Evolutionary conservation across 2,888 invertebrate genomes (phyloP), one percentile per base, ranked within the genome.

Genomic region (Eupithecia vulgata): DNA sequence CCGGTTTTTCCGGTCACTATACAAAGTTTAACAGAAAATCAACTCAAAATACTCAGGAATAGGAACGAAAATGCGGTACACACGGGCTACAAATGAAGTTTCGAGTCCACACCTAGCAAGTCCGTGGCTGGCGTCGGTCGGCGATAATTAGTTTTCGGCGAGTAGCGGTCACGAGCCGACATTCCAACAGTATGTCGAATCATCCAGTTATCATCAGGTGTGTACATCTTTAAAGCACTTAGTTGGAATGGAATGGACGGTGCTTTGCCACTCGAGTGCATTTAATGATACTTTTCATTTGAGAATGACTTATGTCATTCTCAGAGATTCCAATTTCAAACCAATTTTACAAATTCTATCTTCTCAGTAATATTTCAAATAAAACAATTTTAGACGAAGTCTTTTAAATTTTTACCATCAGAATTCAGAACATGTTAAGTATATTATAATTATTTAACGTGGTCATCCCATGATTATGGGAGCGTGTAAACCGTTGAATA

Each of bases 111-210:
- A n/a, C 5, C 61, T 57, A 64, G 62, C 67, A 17, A 6, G 59
- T 68, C 59, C 52, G 12, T 45, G 80, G 78, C 81, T 82, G 81
- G 81, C 86, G 84, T 83, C 81, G 78, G 79, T 83, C 81, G 78
- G 79, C 85, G 88, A 87, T 90, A 91, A 91, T 91, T 90, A 90
- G 87, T 90, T 90, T 89, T 89, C 87, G 88, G 84, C 85, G 85
- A 84, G 82, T 82, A 85, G 82, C 86, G 84, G 88, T 90, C 91
- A 91, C 91, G 91, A 90, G 85, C 82, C 82, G 80, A 81, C 89
- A 91, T 91, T 91, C 90, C 91, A 72, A 84, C 79, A 84, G 83
- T 85, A 81, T 87, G 89, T 84, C 89, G 88, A 91, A 88, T 91
- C 91, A 91, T 90, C 87, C 84, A 82, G 82, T 88, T 85, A 87